Base-by-base conservation (phyloP, 1,140 invertebrate species). In the Neodiprion virginianus region DNA sequence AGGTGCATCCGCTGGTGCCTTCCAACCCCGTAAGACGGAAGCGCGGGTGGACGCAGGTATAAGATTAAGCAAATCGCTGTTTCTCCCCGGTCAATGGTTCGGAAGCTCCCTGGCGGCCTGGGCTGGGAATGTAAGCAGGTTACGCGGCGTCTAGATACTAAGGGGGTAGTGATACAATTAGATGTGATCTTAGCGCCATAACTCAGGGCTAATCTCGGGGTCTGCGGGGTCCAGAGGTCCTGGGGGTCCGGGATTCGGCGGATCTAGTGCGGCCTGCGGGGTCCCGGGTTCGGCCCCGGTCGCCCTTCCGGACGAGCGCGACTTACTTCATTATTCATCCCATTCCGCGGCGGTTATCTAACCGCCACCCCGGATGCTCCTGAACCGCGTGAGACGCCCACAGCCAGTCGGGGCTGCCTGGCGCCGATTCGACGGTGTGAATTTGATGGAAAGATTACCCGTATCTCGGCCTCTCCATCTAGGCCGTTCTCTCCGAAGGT, bases 271-370 rank as follows among this genome's bases (percentile, higher is more conserved):
- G 17, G 17, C 17, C 17, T 21, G 17, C 17, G 17, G 17, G 17
- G 17, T 21, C n/a, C 50, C 50, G 50, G 50, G 50, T 76, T 79
- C 76, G 76, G 80, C 10, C 67, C 17, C 10, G 69, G 69, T 75
- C 74, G 78, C 83, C 83, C 86, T 86, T 85, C 84, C 83, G 83
- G 77, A 78, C 84, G 84, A 78, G 81, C 80, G 83, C 83, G 82
- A 86, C 75, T 87, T 83, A 84, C 85, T 89, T 88, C 86, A 89
- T 88, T 89, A 89, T 89, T 88, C 87, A 89, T 88, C 82, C 69
- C 84, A 53, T 53, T 53, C 50, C 10, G 50, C 2, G n/a, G 50
- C 50, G 50, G 50, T 53, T 53, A 53, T 53, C 50, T 53, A 53
- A 53, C 50, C 50, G 50, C 50, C n/a, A 53, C 50, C 50, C 50